Evolutionary conservation across 2,113 vertebrate genomes (phyloP).

Genomic region (Cryptotis parvus): DNA sequence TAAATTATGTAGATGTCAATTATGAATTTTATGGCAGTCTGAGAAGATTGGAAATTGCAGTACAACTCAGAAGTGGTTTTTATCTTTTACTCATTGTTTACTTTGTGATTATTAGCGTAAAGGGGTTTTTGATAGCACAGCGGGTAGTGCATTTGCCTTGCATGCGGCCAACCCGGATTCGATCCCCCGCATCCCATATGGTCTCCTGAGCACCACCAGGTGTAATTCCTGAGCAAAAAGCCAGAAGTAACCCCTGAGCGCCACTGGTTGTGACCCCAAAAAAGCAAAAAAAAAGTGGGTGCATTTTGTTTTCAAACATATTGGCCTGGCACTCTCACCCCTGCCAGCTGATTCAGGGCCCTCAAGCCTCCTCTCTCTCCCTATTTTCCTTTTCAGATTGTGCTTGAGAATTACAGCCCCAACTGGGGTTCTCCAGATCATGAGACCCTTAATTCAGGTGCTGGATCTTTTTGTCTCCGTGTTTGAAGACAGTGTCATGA

Average conservation of each 20-base stretch:
- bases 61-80: slow-evolving; percentile 4
- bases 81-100: slow-evolving; percentile 25
- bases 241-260: too few species aligned
- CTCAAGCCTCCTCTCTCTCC: neutral
- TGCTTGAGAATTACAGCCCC: neutral
- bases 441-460: neutral
- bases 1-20: neutral
- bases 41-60: slow-evolving; percentile 15
- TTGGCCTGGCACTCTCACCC: neutral
- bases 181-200: too few species aligned
- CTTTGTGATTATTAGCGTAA: neutral
- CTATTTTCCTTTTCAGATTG: too few species aligned
- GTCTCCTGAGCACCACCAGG: too few species aligned
- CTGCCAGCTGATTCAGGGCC: neutral
- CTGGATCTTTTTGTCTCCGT: neutral
- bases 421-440: neutral
- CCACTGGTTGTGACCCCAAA: too few species aligned
- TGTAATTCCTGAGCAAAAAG: too few species aligned
- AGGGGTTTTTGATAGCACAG: too few species aligned
- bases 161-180: too few species aligned
- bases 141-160: too few species aligned
- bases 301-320: slow-evolving; percentile 27
- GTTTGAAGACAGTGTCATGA: slow-evolving; percentile 21
- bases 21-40: neutral
- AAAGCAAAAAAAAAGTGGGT: too few species aligned